Conservation (phyloP, 1,140 invertebrate species). For the Temnothorax curvispinosus region DNA sequence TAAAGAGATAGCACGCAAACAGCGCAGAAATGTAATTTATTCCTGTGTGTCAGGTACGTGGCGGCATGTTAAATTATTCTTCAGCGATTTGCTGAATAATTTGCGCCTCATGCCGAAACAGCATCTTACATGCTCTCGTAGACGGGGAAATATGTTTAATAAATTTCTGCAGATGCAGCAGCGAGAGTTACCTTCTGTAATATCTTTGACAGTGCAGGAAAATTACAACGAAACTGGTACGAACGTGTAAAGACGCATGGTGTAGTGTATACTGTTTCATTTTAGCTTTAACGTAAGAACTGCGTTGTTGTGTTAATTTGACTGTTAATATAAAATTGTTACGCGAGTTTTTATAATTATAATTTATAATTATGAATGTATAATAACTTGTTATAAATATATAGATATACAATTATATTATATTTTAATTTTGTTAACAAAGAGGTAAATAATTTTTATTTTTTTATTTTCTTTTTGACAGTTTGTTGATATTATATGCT, state of each 20-base stretch:
- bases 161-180: slow-evolving; percentile 40
- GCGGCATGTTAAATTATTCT: slow-evolving; percentile 26
- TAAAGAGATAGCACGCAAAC: slow-evolving; percentile 23
- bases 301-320: neutral
- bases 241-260: neutral
- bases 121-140: slow-evolving; percentile 37
- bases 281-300: neutral
- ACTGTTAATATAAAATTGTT: neutral
- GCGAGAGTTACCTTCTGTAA: slow-evolving; percentile 23
- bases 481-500: neutral
- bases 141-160: slow-evolving; percentile 51
- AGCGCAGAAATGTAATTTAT: slow-evolving; percentile 43
- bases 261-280: neutral
- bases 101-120: slow-evolving; percentile 21
- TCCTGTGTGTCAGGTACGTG: neutral
- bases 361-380: neutral
- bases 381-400: too few relatives aligned
- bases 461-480: neutral
- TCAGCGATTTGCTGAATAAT: slow-evolving; percentile 49
- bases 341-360: neutral
- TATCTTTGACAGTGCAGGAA: slow-evolving; percentile 34
- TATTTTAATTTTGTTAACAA: neutral
- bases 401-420: too few relatives aligned
- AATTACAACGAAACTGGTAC: slow-evolving; percentile 15
- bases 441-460: neutral